Conservation (phyloP, 2,797 vertebrate species). For the Lepilemur septentrionalis region DNA sequence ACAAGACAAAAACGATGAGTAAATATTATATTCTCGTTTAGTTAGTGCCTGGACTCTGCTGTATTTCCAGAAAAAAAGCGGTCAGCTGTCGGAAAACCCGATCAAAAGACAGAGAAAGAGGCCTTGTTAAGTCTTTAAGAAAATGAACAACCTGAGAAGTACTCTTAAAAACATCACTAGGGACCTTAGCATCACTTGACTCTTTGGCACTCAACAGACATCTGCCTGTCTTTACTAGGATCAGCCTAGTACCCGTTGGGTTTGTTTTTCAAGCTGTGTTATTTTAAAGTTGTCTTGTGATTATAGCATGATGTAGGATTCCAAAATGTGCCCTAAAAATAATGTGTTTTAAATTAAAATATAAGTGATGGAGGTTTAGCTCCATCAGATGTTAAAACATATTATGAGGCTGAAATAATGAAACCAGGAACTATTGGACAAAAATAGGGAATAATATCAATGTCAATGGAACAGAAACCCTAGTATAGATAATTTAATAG, state of each 20-base stretch:
- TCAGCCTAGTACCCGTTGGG: neutral
- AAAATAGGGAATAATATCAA: constrained; percentile 37
- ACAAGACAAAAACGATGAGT: neutral
- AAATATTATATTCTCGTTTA: neutral
- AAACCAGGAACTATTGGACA: neutral
- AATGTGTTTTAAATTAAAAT: constrained; percentile 31
- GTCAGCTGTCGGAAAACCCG: neutral
- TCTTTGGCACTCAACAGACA: neutral
- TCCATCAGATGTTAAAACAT: neutral
- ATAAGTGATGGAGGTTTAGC: neutral
- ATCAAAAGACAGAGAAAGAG: neutral
- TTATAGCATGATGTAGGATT: neutral
- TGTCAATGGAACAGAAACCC: constrained; percentile 27
- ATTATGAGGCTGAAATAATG: neutral
- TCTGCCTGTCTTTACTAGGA: neutral
- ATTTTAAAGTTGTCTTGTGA: constrained; percentile 23
- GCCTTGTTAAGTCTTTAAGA: constrained; percentile 9
- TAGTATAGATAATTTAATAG: neutral
- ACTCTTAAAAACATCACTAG: constrained; percentile 5
- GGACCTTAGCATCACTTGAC: neutral
- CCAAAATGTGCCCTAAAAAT: neutral
- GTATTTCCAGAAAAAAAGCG: constrained; percentile 38
- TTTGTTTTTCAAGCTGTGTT: neutral
- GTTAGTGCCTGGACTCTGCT: neutral
- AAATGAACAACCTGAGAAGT: constrained; percentile 6